Evolutionary conservation across 2,113 vertebrate species (phyloP).

Genomic region (Hydropotes inermis): DNA sequence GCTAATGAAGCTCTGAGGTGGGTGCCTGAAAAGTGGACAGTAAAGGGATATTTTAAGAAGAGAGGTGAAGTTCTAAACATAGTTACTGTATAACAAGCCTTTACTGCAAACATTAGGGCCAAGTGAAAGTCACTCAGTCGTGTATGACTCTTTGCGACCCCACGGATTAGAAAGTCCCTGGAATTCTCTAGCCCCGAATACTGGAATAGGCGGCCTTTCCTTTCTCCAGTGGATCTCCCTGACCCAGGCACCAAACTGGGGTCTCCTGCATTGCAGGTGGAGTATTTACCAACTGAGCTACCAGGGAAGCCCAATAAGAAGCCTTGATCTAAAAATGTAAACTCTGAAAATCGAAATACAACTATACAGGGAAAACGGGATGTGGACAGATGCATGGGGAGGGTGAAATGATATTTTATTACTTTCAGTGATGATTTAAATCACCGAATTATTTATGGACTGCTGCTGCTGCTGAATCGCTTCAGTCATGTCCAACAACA

Average conservation of each 20-base stretch:
- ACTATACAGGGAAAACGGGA: background rate
- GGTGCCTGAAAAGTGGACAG: background rate
- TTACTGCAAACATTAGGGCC: background rate
- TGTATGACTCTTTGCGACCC: rapidly evolving
- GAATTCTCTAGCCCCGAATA: background rate
- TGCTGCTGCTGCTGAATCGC: background rate
- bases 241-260: background rate
- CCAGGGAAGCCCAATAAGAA: background rate
- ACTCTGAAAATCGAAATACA: conserved; percentile 14
- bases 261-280: background rate
- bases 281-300: background rate
- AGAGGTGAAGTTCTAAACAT: background rate
- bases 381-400: background rate
- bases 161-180: background rate
- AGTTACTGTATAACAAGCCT: background rate
- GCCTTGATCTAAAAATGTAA: background rate
- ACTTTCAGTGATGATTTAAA: background rate
- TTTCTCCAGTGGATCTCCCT: background rate
- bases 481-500: background rate
- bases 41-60: background rate
- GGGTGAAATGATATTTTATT: background rate
- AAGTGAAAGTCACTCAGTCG: background rate
- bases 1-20: background rate
- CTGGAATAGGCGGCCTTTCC: background rate
- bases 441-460: background rate